Evolutionary conservation across 2,888 invertebrate genomes (phyloP).

Genomic region (Nephrotoma appendiculata): DNA sequence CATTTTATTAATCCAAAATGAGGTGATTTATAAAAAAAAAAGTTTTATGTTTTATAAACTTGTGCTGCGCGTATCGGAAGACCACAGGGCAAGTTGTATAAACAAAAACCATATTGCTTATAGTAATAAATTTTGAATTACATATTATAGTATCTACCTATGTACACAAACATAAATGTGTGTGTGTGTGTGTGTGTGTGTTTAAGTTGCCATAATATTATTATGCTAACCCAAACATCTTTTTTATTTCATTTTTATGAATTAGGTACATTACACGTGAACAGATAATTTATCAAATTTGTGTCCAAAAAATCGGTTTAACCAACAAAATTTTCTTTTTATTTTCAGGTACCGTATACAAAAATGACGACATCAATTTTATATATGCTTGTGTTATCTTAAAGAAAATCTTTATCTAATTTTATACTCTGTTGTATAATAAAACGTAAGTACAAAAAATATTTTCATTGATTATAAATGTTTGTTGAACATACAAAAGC

Average conservation of each 20-base stretch:
- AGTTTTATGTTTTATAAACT: neutral
- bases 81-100: neutral
- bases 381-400: neutral
- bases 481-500: neutral
- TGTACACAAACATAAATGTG: neutral
- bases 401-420: neutral
- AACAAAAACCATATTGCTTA: neutral
- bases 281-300: neutral
- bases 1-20: neutral
- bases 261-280: neutral
- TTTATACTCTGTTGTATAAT: neutral
- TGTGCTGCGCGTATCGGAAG: neutral
- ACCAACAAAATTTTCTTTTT: neutral
- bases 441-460: neutral
- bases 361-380: neutral
- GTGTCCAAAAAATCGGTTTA: neutral
- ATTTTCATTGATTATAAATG: neutral
- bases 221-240: neutral
- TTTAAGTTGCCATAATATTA: neutral
- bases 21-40: neutral
- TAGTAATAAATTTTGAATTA: neutral
- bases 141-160: neutral
- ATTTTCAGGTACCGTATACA: neutral
- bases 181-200: neutral
- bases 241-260: neutral